Conservation (phyloP, 2,797 vertebrate species). For the Alouatta caraya region DNA sequence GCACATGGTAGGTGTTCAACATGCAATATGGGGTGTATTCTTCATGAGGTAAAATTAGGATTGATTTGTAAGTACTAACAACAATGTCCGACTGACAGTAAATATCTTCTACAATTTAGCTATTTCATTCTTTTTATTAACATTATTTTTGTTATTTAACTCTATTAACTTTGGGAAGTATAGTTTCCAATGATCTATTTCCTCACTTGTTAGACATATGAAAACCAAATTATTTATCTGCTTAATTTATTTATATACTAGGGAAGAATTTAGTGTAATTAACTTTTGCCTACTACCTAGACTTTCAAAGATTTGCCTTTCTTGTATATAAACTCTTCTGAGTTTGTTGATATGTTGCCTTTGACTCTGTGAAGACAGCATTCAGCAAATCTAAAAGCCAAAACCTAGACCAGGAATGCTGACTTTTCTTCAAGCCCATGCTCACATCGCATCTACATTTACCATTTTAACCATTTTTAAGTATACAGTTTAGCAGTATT, state of each 20-base stretch:
- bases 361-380: neutral
- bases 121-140: neutral
- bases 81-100: neutral
- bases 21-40: neutral
- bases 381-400: neutral
- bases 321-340: neutral
- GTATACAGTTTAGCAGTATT: neutral
- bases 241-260: neutral
- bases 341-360: neutral
- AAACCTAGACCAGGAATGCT: neutral
- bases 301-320: neutral
- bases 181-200: neutral
- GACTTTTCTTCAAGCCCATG: neutral
- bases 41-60: neutral
- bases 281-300: neutral
- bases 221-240: neutral
- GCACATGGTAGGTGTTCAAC: neutral
- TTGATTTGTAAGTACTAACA: neutral
- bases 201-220: neutral
- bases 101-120: neutral
- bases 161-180: neutral
- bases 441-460: neutral
- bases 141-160: neutral
- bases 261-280: neutral
- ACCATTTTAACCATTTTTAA: neutral